A percentile compares a stretch with the other conserved stretches of the same genome.
Conservation (phyloP, 2,888 invertebrate genomes). For the Megaustenia siamemsis region DNA sequence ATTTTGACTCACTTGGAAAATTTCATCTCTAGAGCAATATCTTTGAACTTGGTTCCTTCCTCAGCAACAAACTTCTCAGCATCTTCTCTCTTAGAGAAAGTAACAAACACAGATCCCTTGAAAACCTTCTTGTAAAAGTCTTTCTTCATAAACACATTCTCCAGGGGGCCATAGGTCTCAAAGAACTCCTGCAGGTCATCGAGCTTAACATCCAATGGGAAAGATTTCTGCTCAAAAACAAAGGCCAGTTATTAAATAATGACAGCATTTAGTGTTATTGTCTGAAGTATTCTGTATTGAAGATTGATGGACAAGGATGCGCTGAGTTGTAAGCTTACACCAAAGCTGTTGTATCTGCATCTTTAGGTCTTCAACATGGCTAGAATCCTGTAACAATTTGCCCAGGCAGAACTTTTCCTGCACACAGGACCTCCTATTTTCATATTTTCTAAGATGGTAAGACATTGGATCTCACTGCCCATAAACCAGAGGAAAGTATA, state of each 20-base stretch:
- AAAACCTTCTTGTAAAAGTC: conserved; percentile 71
- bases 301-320: no score
- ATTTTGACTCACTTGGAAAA: conserved; percentile 40
- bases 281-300: no score
- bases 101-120: conserved; percentile 93
- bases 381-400: no score
- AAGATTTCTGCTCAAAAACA: conserved; percentile 84
- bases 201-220: conserved; percentile 82
- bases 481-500: no score
- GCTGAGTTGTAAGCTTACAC: no score
- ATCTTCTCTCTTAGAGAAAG: conserved; percentile 89
- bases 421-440: no score
- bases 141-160: conserved; percentile 83
- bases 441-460: no score
- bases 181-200: conserved; percentile 89
- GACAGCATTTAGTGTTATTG: no score
- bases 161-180: conserved; percentile 85
- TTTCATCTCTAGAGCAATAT: conserved; percentile 67
- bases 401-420: no score
- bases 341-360: no score
- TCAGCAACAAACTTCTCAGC: conserved; percentile 88
- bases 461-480: no score
- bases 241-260: not conserved
- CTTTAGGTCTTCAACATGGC: no score
- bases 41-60: conserved; percentile 85